Evolutionary conservation across 2,797 vertebrate species (phyloP).

Genomic region (Novumbra hubbsi): DNA sequence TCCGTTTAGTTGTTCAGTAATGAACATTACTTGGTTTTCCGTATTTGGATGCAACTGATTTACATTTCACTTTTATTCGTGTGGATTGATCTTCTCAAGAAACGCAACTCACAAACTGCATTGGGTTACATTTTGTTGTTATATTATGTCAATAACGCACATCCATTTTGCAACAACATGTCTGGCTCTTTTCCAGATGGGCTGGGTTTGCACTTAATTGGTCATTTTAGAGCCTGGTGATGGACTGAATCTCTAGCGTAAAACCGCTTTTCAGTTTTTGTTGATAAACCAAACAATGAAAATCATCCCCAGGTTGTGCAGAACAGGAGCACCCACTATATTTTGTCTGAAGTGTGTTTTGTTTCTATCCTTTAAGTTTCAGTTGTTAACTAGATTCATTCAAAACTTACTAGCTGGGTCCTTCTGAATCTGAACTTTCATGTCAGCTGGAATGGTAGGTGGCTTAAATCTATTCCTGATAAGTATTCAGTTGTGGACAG

Average conservation of each 20-base stretch:
- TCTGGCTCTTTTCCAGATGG: too few relatives aligned
- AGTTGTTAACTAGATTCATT: too few relatives aligned
- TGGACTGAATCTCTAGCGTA: too few relatives aligned
- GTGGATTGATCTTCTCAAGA: background rate
- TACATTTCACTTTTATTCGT: background rate
- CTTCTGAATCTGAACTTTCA: background rate
- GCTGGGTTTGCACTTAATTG: too few relatives aligned
- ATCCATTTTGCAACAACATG: too few relatives aligned
- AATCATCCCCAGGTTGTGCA: too few relatives aligned
- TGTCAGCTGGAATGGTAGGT: background rate
- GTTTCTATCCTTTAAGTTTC: background rate
- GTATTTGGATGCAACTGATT: background rate
- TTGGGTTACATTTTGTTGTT: background rate
- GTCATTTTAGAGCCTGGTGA: too few relatives aligned
- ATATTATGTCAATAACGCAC: background rate
- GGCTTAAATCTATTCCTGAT: background rate
- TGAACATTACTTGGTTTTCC: background rate
- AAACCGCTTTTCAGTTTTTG: too few relatives aligned
- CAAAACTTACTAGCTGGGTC: too few relatives aligned
- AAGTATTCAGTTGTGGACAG: background rate
- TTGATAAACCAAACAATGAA: too few relatives aligned
- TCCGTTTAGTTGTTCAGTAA: constrained; percentile 7
- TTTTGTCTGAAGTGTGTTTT: background rate
- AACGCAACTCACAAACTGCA: background rate
- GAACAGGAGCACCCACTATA: background rate